A percentile compares a stretch with the other conserved stretches of the same genome.
These are phyloP conservation scores for Apogon talboti DNA, from an alignment of 2,797 vertebrate genomes.

Conservation along the genomic window DNA sequence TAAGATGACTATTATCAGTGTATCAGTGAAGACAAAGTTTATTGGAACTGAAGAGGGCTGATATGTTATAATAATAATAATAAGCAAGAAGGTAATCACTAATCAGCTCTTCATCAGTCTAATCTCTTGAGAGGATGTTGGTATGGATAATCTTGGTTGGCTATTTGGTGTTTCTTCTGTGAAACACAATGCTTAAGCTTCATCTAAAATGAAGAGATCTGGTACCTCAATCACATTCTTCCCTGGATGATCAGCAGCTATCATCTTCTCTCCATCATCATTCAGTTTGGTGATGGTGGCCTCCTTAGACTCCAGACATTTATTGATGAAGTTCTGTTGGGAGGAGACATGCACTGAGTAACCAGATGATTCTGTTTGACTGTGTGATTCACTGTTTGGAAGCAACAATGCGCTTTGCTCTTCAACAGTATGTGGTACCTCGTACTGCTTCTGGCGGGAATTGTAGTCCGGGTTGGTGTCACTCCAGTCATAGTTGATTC, in stretches of 20 bases:
- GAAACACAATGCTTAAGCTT: no score
- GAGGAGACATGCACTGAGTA: not conserved
- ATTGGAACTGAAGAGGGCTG: no score
- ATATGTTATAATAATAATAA: no score
- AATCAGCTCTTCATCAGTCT: no score
- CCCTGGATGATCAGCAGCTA: constrained; percentile 87
- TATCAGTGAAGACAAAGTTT: no score
- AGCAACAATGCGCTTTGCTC: no score
- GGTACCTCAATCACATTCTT: constrained; percentile 91
- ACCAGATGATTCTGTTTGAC: not conserved
- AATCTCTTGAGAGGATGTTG: no score
- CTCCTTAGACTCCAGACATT: constrained; percentile 95
- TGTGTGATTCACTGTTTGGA: not conserved
- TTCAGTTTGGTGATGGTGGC: constrained; percentile 91
- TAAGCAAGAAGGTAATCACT: no score
- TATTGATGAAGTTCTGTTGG: constrained; percentile 91
- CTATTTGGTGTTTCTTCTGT: no score
- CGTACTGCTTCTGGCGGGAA: constrained; percentile 93
- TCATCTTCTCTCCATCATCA: constrained; percentile 89
- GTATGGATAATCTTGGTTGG: no score
- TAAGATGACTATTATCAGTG: no score
- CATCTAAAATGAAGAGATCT: not conserved
- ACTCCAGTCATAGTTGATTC: constrained; percentile 94
- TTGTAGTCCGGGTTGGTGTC: constrained; percentile 94
- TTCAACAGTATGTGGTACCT: constrained; percentile 78